Evolutionary conservation across 2,888 invertebrate species (phyloP), one percentile per base, ranked within the genome.

Genomic region (Plebejus melissa): DNA sequence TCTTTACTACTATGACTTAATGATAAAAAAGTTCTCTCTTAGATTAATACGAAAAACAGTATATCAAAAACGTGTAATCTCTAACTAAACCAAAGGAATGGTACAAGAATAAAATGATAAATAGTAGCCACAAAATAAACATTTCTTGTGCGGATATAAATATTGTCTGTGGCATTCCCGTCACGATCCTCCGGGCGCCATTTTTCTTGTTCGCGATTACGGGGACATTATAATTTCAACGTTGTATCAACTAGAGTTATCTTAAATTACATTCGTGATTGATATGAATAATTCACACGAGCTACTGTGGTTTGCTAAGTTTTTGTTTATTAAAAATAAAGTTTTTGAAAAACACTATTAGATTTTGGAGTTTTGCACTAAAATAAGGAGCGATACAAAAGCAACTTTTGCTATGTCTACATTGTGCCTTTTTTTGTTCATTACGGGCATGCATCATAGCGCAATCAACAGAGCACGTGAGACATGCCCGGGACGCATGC

Each of bases 191-290:
- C 46, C 9, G 72, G 54, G 16, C 50, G 28, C 72, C 46, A 72
- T 72, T 72, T 72, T 72, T 72, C 72, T 72, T 54, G 54, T 72
- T 72, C 72, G 50, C 72, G 72, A 72, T 72, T 72, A 72, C 72
- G 54, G 46, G 54, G 54, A 72, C 54, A 72, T 72, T 72, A 72
- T 72, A 72, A 72, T 72, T 72, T 72, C 72, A 72, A 72, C 72
- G 72, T 46, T 72, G 72, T 72, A 72, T 72, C 72, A 72, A 72
- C 50, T 72, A 72, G 72, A 72, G 72, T 22, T 71, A 71, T 71
- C 71, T 71, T 71, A 22, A 72, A 72, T 72, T 72, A 72, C n/a
- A 70, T 70, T 70, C 41, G 38, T 70, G 70, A 70, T 70, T 38
- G 70, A 70, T 70, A 38, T 69, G 38, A 69, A 36, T 36, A 69